These are phyloP conservation scores for Clarias gariepinus DNA, from an alignment of 2,113 vertebrate genomes.

Conservation along the genomic window DNA sequence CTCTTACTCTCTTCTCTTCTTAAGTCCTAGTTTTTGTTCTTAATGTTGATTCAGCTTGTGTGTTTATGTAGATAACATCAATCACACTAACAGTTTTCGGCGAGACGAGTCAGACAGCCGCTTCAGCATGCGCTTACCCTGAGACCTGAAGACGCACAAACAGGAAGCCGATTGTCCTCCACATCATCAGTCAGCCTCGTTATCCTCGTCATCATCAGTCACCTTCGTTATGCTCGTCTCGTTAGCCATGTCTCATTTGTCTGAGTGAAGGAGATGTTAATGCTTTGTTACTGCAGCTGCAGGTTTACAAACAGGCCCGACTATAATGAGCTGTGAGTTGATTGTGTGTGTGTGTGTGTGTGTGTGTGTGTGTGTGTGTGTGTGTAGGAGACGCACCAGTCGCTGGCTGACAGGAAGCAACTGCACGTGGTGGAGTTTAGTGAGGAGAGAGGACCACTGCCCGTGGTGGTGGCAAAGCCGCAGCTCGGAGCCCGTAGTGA, in stretches of 20 bases:
- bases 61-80: conserved; percentile 16
- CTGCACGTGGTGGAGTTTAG: conserved; percentile 90
- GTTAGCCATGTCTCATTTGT: neutral
- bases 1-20: neutral
- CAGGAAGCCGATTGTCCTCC: neutral
- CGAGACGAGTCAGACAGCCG: neutral
- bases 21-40: neutral
- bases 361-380: conserved; percentile 5
- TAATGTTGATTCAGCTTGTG: neutral
- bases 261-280: neutral
- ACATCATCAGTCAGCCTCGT: neutral
- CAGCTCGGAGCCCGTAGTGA: conserved; percentile 56
- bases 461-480: conserved; percentile 83
- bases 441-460: conserved; percentile 79
- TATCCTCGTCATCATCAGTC: conserved; percentile 5
- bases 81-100: neutral
- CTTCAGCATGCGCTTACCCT: neutral
- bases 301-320: neutral
- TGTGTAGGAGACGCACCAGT: conserved; percentile 84
- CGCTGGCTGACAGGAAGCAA: conserved; percentile 79
- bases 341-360: neutral
- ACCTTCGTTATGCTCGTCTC: neutral
- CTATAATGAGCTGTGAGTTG: neutral
- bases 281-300: neutral
- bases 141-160: neutral